Conservation (phyloP, 2,888 invertebrate genomes). For the Pheosia tremula region DNA sequence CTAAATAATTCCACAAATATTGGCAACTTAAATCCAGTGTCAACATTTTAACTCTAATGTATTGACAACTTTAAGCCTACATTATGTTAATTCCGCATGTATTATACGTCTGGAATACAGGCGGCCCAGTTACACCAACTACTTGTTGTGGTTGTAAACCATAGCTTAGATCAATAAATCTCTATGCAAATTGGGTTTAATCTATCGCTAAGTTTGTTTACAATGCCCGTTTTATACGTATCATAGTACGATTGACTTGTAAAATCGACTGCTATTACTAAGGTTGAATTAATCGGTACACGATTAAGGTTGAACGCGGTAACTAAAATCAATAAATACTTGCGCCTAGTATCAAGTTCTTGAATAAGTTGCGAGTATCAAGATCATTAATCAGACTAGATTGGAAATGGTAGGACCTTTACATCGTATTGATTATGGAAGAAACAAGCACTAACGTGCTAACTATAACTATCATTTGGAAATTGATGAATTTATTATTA, state of each 20-base stretch:
- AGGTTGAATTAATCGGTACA: constrained; percentile 27
- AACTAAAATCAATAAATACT: constrained; percentile 10
- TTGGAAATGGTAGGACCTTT: neutral
- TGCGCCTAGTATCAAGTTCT: constrained; percentile 14
- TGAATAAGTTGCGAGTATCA: neutral
- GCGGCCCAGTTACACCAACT: constrained; percentile 13
- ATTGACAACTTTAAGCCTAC: constrained; percentile 4
- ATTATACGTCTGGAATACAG: constrained; percentile 14
- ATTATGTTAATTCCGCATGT: constrained; percentile 4
- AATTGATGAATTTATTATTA: too few relatives aligned
- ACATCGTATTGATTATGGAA: neutral
- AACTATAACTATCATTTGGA: too few relatives aligned
- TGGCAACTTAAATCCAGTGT: too few relatives aligned
- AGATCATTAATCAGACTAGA: neutral
- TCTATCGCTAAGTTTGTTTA: constrained; percentile 48
- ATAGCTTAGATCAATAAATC: constrained; percentile 35
- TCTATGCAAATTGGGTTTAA: constrained; percentile 55
- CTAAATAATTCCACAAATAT: neutral
- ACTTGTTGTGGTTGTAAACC: constrained; percentile 16
- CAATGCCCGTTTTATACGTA: constrained; percentile 42
- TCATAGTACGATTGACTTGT: constrained; percentile 46
- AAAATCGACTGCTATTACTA: constrained; percentile 38
- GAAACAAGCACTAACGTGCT: neutral
- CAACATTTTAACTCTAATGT: constrained; percentile 3
- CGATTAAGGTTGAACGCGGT: constrained; percentile 15